These are phyloP conservation scores for Gnathonemus longibarbis DNA, from an alignment of 2,113 vertebrate genomes.

Conservation along the genomic window DNA sequence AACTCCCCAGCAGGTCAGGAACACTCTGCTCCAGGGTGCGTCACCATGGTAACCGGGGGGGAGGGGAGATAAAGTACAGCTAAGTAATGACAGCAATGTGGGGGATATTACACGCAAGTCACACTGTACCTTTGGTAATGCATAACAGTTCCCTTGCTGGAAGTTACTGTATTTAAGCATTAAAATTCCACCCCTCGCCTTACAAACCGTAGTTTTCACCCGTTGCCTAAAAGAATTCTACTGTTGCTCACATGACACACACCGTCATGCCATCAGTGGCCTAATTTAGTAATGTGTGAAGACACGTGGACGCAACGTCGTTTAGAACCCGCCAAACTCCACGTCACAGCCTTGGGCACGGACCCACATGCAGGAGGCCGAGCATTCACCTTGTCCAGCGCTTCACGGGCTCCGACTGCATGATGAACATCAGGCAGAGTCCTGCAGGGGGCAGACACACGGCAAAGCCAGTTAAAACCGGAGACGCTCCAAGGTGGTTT, in stretches of 20 bases:
- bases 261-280: not conserved
- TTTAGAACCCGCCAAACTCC: not conserved
- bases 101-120: not conserved
- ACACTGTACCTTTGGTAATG: not conserved
- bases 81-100: not conserved
- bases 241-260: not conserved
- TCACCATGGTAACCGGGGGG: not conserved
- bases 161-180: not conserved
- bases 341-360: not conserved
- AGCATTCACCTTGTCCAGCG: constrained; percentile 65
- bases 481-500: not conserved
- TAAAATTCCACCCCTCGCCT: not conserved
- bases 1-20: constrained; percentile 70
- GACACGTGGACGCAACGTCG: not conserved
- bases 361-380: not conserved
- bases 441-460: constrained; percentile 55
- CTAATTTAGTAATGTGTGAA: not conserved
- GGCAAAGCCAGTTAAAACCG: constrained; percentile 25
- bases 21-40: constrained; percentile 49
- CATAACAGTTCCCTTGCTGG: not conserved
- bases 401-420: constrained; percentile 54
- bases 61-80: not conserved
- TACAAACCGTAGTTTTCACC: not conserved
- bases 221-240: not conserved
- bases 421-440: constrained; percentile 76